A percentile compares a stretch with the other conserved stretches of the same genome.
These are phyloP conservation scores for Oenanthe melanoleuca DNA, from an alignment of 2,113 vertebrate species.

Conservation along the genomic window DNA sequence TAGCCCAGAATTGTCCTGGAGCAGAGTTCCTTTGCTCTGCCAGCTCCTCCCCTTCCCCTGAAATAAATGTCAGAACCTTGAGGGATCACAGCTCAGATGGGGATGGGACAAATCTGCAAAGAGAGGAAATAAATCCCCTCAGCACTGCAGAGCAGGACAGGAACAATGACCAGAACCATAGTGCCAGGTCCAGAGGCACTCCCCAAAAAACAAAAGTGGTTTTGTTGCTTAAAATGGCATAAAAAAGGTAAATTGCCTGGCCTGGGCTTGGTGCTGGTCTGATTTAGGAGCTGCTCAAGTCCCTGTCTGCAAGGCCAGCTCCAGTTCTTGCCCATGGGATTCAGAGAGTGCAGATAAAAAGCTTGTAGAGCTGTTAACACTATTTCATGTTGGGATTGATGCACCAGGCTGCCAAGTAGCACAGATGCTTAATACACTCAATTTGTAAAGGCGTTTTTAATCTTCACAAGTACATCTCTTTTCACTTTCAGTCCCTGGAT, in stretches of 20 bases:
- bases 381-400: constrained; percentile 20
- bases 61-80: accelerated
- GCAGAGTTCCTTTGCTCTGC: background rate
- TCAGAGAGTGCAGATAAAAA: background rate
- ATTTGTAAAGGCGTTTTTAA: constrained; percentile 42
- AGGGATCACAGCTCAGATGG: background rate
- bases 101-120: background rate
- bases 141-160: accelerated
- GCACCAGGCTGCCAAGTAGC: background rate
- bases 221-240: background rate
- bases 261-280: background rate
- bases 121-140: background rate
- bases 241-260: background rate
- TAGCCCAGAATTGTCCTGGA: background rate
- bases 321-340: background rate
- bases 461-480: constrained; percentile 6
- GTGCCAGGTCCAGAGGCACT: background rate
- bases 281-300: constrained; percentile 1
- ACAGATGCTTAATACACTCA: constrained; percentile 16
- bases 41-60: background rate
- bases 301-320: background rate
- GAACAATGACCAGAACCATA: background rate
- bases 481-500: background rate
- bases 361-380: constrained; percentile 6
- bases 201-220: background rate